Evolutionary conservation across 2,888 invertebrate genomes (phyloP), one percentile per base, ranked within the genome.

Genomic region (Amphiduros pacificus): DNA sequence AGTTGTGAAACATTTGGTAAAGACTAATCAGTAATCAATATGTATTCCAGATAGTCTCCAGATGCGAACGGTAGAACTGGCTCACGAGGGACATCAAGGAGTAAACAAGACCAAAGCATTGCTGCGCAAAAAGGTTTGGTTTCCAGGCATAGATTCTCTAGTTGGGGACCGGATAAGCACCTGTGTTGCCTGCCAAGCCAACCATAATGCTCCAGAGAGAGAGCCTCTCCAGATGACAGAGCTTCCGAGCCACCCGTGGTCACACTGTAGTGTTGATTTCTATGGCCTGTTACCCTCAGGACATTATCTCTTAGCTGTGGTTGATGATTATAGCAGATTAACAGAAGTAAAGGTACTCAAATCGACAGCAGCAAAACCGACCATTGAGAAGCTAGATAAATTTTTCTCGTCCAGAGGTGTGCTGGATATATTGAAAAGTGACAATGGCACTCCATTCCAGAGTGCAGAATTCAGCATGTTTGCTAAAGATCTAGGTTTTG

Each of bases 51-150:
- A 11, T 40, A 29, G 32, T 17, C 50, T 68, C 17, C 64, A 66
- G 26, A 50, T 57, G 1, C 29, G 59, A 49, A 64, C 60, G 17
- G 55, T 73, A 9, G 32, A 60, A 20, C 44, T 71, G 6, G 67
- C 68, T 0, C 74, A 74, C 50, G 36, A 51, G 24, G 64, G 71
- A 2, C 69, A 73, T 49, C 66, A 67, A 55, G 70, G 71, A 14
- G 63, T 64, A 9, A 58, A 29, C 22, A 61, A 65, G 22, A 72
- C 67, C 11, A 66, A 71, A 55, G 56, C 60, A 6, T 58, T 67
- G 5, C 50, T 70, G 9, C 56, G 68, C 22, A 62, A 63, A 49
- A 69, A 69, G 48, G 62, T 67, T 1, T 69, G 63, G 68, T 70
- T 67, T 36, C 62, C 59, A 20, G 53, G 66, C 9, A 69, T 70